Evolutionary conservation across 2,888 invertebrate genomes (phyloP).

Genomic region (Pseudococcus longispinus): DNA sequence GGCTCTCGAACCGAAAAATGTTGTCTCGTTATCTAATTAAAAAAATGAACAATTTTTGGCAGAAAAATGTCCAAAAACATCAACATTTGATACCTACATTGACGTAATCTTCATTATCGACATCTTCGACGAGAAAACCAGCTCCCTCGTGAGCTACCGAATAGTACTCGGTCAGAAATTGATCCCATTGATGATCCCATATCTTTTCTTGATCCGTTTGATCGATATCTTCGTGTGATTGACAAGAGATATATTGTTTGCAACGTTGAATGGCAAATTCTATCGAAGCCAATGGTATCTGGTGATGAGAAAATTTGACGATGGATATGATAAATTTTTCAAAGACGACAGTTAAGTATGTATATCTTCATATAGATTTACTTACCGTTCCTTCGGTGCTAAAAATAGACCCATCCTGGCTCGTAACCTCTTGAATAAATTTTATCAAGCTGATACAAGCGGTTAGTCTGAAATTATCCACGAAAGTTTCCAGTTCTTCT

Average conservation of each 20-base stretch:
- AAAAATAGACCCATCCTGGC: slow-evolving; percentile 65
- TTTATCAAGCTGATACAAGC: slow-evolving; percentile 85
- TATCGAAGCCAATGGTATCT: slow-evolving; percentile 76
- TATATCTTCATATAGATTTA: not conserved
- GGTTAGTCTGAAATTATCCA: slow-evolving; percentile 88
- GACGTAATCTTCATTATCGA: not conserved
- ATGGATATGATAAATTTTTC: too few relatives aligned
- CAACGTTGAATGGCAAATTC: slow-evolving; percentile 84
- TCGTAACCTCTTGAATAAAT: slow-evolving; percentile 71
- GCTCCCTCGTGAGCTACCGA: slow-evolving; percentile 60
- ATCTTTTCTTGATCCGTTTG: slow-evolving; percentile 64
- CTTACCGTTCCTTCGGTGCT: slow-evolving; percentile 60
- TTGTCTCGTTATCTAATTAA: not conserved
- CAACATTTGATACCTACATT: not conserved
- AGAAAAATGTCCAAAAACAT: not conserved
- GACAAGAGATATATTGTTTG: slow-evolving; percentile 76
- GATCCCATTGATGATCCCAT: slow-evolving; percentile 91
- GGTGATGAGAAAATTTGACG: too few relatives aligned
- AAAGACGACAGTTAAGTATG: too few relatives aligned
- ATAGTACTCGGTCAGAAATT: slow-evolving; percentile 66
- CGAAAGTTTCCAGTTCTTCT: slow-evolving; percentile 81
- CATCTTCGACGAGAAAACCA: slow-evolving; percentile 58
- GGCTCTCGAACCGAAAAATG: too few relatives aligned
- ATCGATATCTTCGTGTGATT: slow-evolving; percentile 75
- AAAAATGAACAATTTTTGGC: not conserved